Evolutionary conservation across 2,797 vertebrate genomes (phyloP).

Genomic region (Propithecus perrieri): DNA sequence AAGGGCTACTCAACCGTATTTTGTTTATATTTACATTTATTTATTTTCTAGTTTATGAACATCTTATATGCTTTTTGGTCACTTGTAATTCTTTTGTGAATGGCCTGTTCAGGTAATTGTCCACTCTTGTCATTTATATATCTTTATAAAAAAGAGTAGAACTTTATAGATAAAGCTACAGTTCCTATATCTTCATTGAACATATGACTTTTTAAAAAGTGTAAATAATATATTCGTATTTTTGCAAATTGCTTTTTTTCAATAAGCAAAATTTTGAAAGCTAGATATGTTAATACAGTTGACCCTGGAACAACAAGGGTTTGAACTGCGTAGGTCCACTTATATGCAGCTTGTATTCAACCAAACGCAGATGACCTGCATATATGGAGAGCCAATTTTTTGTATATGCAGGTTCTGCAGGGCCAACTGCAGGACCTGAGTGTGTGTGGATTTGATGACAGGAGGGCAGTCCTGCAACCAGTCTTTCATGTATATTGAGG

Average conservation of each 20-base stretch:
- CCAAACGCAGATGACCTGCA: neutral
- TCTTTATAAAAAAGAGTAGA: neutral
- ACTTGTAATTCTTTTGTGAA: neutral
- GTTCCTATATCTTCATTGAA: neutral
- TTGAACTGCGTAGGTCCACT: neutral
- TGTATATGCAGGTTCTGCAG: neutral
- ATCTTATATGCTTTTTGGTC: constrained; percentile 9
- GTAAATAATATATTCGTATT: constrained; percentile 2
- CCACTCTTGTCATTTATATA: neutral
- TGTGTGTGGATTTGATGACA: neutral
- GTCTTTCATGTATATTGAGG: neutral
- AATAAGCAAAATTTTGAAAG: neutral
- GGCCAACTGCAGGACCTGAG: neutral
- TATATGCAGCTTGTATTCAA: neutral
- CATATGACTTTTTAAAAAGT: neutral
- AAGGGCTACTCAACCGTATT: neutral
- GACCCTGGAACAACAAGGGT: neutral
- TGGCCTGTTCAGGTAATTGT: neutral
- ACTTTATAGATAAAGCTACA: neutral
- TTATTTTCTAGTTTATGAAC: constrained; percentile 30
- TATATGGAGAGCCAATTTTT: neutral
- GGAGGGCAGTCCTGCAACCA: neutral
- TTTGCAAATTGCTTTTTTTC: neutral
- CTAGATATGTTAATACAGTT: neutral
- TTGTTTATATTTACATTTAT: constrained; percentile 17